These are phyloP conservation scores for Pelosia muscerda DNA, from an alignment of 2,888 invertebrate genomes.

Conservation along the genomic window DNA sequence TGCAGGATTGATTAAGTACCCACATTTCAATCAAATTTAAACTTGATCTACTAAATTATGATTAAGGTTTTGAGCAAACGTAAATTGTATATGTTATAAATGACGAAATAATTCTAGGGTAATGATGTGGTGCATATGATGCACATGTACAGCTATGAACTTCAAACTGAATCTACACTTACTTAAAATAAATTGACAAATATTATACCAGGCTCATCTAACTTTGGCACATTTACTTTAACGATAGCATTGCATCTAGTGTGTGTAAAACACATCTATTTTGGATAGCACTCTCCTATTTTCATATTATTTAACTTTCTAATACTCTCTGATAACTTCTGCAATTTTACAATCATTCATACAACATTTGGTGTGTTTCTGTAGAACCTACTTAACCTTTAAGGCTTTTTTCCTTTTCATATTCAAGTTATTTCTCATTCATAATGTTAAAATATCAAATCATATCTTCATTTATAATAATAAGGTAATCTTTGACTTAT, in stretches of 20 bases:
- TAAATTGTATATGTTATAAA: slow-evolving; percentile 50
- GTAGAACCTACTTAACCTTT: slow-evolving; percentile 21
- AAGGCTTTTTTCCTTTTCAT: slow-evolving; percentile 23
- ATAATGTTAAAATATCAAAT: slow-evolving; percentile 2
- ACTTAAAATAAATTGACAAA: slow-evolving; percentile 54
- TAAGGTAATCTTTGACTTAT: slow-evolving; percentile 16
- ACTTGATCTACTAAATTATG: slow-evolving; percentile 51
- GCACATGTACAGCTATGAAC: slow-evolving; percentile 33
- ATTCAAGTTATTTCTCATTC: slow-evolving; percentile 16
- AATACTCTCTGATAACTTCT: slow-evolving; percentile 22
- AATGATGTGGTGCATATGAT: slow-evolving; percentile 35
- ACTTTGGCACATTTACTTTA: slow-evolving; percentile 77
- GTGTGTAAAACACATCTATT: slow-evolving; percentile 32
- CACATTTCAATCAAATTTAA: slow-evolving; percentile 34
- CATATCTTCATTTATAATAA: slow-evolving; percentile 8
- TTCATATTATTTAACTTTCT: slow-evolving; percentile 15
- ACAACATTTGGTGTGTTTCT: slow-evolving; percentile 14
- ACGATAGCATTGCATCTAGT: slow-evolving; percentile 48
- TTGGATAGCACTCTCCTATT: slow-evolving; percentile 26
- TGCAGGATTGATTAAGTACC: slow-evolving; percentile 44
- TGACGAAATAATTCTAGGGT: slow-evolving; percentile 30
- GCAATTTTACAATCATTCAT: slow-evolving; percentile 22
- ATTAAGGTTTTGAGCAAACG: slow-evolving; percentile 67
- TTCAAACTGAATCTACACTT: slow-evolving; percentile 45
- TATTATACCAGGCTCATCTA: slow-evolving; percentile 72